Percentiles rank a stretch among this genome's conserved stretches.
These are phyloP conservation scores for Bombus balteatus DNA, from an alignment of 1,140 invertebrate genomes.

Conservation along the genomic window DNA sequence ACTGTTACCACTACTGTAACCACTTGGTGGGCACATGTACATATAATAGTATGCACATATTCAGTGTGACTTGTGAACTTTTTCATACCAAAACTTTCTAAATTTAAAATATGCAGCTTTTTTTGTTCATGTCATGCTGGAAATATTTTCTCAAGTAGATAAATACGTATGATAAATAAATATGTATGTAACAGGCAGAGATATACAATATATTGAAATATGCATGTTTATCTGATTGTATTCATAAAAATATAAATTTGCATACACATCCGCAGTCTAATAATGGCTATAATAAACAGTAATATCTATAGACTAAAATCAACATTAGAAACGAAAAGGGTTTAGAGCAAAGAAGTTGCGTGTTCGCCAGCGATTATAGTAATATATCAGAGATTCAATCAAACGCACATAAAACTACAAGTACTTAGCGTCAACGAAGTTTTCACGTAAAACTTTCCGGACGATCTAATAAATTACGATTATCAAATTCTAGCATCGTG, in stretches of 20 bases:
- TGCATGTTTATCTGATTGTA: neutral
- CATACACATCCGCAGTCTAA: no score
- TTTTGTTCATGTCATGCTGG: no score
- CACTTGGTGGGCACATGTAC: neutral
- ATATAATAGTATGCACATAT: neutral
- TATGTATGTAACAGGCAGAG: no score
- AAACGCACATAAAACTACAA: neutral
- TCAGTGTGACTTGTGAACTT: neutral
- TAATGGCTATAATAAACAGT: neutral
- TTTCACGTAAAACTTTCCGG: neutral
- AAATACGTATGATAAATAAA: no score
- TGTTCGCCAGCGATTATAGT: neutral
- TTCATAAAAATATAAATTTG: no score
- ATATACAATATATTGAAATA: no score
- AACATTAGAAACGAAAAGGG: neutral
- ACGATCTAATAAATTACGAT: neutral
- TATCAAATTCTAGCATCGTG: neutral
- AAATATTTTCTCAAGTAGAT: neutral
- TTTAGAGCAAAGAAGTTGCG: neutral
- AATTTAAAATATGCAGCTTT: neutral
- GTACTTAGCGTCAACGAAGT: neutral
- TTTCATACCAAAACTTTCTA: neutral
- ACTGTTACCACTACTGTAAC: neutral
- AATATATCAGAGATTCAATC: neutral
- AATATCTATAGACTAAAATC: neutral